These are phyloP conservation scores for Amblyornis subalaris DNA, from an alignment of 2,113 vertebrate genomes.

Conservation along the genomic window DNA sequence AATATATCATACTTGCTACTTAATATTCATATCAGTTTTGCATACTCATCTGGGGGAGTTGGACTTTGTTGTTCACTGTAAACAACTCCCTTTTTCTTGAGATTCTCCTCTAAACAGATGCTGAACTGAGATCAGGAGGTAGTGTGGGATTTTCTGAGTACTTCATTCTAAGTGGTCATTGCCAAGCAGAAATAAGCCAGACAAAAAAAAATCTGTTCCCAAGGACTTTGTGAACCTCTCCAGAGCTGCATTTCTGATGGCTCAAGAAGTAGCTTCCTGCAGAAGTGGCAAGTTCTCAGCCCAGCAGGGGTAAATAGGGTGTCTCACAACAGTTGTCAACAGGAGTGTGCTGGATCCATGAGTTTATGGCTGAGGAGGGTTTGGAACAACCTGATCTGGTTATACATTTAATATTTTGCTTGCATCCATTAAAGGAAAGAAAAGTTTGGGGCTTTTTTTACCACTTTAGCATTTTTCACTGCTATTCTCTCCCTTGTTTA, in stretches of 20 bases:
- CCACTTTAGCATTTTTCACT: neutral
- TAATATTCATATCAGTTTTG: neutral
- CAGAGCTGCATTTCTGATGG: neutral
- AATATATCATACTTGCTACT: neutral
- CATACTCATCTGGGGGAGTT: neutral
- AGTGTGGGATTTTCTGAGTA: neutral
- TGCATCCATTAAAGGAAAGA: neutral
- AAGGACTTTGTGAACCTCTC: neutral
- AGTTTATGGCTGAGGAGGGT: neutral
- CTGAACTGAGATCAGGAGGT: neutral
- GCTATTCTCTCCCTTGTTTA: neutral
- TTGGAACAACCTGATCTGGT: neutral
- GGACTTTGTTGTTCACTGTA: neutral
- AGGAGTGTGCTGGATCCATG: neutral
- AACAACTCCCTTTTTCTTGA: neutral
- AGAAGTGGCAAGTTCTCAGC: neutral
- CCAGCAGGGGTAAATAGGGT: neutral
- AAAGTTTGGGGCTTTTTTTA: rapidly evolving
- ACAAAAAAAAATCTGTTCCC: neutral
- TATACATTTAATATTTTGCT: neutral
- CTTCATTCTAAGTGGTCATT: neutral
- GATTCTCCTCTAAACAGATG: neutral
- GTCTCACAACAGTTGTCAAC: neutral
- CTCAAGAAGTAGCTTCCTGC: neutral
- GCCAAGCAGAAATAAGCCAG: neutral